Evolutionary conservation across 2,113 vertebrate genomes (phyloP), one percentile per base, ranked within the genome.

Genomic region (Centrocercus urophasianus): DNA sequence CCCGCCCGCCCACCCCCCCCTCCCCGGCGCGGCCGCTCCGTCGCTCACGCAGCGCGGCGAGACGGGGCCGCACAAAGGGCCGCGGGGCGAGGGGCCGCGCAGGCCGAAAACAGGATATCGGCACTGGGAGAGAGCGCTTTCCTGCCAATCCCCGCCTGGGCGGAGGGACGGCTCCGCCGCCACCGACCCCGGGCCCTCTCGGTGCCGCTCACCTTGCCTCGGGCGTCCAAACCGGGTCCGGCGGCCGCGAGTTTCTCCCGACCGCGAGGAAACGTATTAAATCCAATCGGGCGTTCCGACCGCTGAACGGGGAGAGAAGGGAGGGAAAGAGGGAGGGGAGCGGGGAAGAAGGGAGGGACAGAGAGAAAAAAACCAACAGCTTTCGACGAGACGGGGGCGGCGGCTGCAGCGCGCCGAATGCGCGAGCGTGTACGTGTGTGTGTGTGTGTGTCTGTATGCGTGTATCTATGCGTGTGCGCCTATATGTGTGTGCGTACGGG

Each of bases 141-240:
- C 90, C 64, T 74, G 85, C 84, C 84, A 89, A 67, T 90, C 88
- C 91, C 86, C 63, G 45, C 69, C 86, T 5, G 22, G 38, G 27
- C 66, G 69, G 52, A 86, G 76, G 52, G 77, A 81, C 36, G 76
- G 67, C 84, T 86, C 88, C n/a, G 61, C 80, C 57, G 34, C 5
- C 61, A 36, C 19, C 32, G 32, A 42, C 34, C 67, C 61, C 59
- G 15, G 84, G 25, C 43, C 64, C 25, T 64, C 32, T 30, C 83
- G 21, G 19, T 79, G 79, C 57, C 18, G 73, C 70, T 84, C 93
- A 97, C 96, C 96, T 97, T 47, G 65, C 78, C 81, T 50, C 79
- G 15, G 63, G 32, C 19, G 83, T 11, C 90, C 59, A 24, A 56
- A 50, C 45, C 67, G 78, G 91, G 87, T 81, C 81, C 90, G 89